phyloP scores from a whole-genome alignment of 2,797 vertebrate genomes.

The Sarcophilus harrisii region DNA sequence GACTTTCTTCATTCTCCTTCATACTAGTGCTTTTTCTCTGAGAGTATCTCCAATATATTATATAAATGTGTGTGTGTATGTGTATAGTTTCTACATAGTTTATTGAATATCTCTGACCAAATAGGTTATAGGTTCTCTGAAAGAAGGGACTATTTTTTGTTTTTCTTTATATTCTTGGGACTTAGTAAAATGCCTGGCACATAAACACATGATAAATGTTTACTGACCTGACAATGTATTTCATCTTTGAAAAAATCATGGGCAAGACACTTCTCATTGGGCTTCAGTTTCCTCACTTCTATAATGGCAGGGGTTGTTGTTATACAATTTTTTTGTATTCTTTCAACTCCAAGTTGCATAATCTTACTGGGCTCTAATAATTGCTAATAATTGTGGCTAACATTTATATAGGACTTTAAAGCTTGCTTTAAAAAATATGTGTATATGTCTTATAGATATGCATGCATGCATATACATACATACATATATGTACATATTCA shows the following conservation, averaged over 20 bases:
- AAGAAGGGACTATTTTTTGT: not conserved
- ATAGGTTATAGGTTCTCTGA: not conserved
- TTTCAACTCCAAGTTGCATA: not conserved
- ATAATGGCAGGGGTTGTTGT: not conserved
- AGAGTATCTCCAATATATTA: not conserved
- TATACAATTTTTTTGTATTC: not conserved
- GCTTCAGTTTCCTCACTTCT: not conserved
- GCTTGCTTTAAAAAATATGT: not conserved
- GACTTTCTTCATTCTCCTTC: not conserved
- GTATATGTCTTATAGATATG: not conserved
- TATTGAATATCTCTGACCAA: not conserved
- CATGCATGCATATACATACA: not conserved
- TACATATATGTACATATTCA: no score
- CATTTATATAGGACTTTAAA: not conserved
- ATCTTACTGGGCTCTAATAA: not conserved
- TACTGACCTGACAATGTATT: not conserved
- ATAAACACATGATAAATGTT: not conserved
- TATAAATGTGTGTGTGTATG: not conserved
- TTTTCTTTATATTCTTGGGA: not conserved
- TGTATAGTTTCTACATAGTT: no score
- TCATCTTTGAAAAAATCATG: not conserved
- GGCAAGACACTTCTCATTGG: not conserved
- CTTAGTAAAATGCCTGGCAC: not conserved
- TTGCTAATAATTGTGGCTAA: not conserved
- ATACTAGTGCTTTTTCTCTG: not conserved